Evolutionary conservation across 2,888 invertebrate species (phyloP), one percentile per base, ranked within the genome.

Genomic region (Aleiodes testaceus): DNA sequence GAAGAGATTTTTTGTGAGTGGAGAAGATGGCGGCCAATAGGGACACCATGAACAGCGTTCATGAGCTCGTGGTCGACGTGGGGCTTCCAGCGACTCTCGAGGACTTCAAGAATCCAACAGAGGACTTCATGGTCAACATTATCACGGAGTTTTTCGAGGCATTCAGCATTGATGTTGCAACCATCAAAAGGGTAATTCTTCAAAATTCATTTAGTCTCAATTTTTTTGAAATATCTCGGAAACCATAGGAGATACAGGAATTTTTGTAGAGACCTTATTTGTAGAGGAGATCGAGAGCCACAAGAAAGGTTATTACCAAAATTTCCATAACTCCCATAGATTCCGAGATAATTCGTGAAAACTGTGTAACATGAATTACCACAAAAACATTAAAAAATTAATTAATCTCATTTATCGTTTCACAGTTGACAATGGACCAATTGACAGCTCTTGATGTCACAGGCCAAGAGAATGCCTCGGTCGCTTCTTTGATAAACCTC

Each of bases 21-120:
- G 11, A 36, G 7, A 42, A 59, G 6, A 59, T 20, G 12, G 16
- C 11, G 18, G 50, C 9, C 3, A 5, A 18, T 16, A 6, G 5
- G 4, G 59, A 59, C 9, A 42, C 36, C 9, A 1, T 59, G 9
- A 79, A 81, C 59, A 74, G 75, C 26, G 68, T 82, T 50, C 78
- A 82, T 16, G 63, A 42, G 11, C 36, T 73, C 52, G 65, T 83
- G 20, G 20, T 69, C 3, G 77, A 79, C 16, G 77, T 79, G 4
- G 68, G 65, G 4, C 74, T 83, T 22, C 82, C 81, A 3, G 78
- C 80, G 1, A 76, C 70, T n/a, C 61, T 79, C 55, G 61, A 71
- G 12, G 79, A 79, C 47, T 59, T 84, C 5, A 78, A 78, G 69
- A 82, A 80, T 75, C 84, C 84, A 5, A 81, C 79, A 0, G 75